Percentiles rank a stretch among this genome's conserved stretches.
These are phyloP conservation scores for Adoxophyes honmai DNA, from an alignment of 1,140 invertebrate genomes.

Conservation along the genomic window DNA sequence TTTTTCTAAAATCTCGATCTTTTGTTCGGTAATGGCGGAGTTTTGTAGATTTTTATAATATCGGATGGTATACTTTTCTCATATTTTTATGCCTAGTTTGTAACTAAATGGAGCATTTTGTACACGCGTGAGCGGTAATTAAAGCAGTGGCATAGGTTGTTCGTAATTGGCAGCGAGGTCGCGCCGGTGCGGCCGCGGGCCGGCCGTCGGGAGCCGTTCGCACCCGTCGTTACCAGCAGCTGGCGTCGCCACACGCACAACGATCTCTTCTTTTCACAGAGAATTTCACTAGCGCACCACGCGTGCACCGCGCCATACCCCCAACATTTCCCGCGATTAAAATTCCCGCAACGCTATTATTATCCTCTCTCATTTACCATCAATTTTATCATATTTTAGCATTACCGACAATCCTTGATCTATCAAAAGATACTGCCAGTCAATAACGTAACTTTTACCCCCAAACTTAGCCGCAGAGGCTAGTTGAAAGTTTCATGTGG, in stretches of 20 bases:
- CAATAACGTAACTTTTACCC: slow-evolving; percentile 62
- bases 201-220: slow-evolving; percentile 45
- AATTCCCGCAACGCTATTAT: neutral
- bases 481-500: slow-evolving; percentile 64
- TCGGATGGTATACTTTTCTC: too few relatives aligned
- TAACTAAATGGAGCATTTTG: neutral
- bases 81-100: too few relatives aligned
- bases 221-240: slow-evolving; percentile 45
- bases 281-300: slow-evolving; percentile 25
- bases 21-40: too few relatives aligned
- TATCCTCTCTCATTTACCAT: neutral
- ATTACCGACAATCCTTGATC: slow-evolving; percentile 32
- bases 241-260: slow-evolving; percentile 38
- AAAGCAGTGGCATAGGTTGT: slow-evolving; percentile 13
- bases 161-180: slow-evolving; percentile 15
- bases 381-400: slow-evolving; percentile 16
- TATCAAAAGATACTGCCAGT: slow-evolving; percentile 51
- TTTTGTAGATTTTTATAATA: too few relatives aligned
- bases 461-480: slow-evolving; percentile 60
- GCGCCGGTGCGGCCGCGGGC: neutral
- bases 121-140: slow-evolving; percentile 1
- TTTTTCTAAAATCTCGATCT: slow-evolving; percentile 36
- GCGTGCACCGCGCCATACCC: slow-evolving; percentile 15
- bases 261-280: slow-evolving; percentile 39
- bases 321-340: neutral